A percentile compares a stretch with the other conserved stretches of the same genome.
phyloP scores from a whole-genome alignment of 2,797 vertebrate genomes.

The Lithobates sylvaticus region DNA sequence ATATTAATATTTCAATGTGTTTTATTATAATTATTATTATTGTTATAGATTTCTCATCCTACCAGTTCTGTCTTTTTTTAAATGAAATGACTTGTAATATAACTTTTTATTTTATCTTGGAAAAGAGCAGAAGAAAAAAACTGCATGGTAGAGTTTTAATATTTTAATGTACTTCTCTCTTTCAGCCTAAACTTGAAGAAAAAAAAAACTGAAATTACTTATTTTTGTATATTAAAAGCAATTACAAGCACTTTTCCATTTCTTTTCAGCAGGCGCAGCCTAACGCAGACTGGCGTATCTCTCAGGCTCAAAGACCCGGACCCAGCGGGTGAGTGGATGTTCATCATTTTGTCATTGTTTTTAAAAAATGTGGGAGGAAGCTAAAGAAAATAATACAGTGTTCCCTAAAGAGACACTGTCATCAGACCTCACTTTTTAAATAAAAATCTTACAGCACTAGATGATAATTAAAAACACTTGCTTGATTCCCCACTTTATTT shows the following conservation, averaged over 20 bases:
- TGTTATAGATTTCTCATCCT: too few species aligned
- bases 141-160: neutral
- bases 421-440: neutral
- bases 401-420: too few species aligned
- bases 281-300: slow-evolving; percentile 54
- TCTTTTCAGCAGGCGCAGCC: slow-evolving; percentile 59
- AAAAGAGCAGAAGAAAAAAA: neutral
- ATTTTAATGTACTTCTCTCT: neutral
- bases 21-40: too few species aligned
- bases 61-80: neutral
- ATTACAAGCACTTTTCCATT: slow-evolving; percentile 57
- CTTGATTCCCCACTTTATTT: too few species aligned
- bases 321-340: slow-evolving; percentile 51
- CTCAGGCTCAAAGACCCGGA: slow-evolving; percentile 58
- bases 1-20: too few species aligned
- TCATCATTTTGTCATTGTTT: neutral
- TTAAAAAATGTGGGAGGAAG: neutral
- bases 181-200: slow-evolving; percentile 11
- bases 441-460: too few species aligned
- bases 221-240: slow-evolving; percentile 28
- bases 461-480: too few species aligned
- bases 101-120: slow-evolving; percentile 15
- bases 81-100: neutral
- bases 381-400: neutral
- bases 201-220: neutral